Percentiles rank a stretch among this genome's conserved stretches.
phyloP scores from a whole-genome alignment of 2,113 vertebrate species.

The Callionymus lyra region DNA sequence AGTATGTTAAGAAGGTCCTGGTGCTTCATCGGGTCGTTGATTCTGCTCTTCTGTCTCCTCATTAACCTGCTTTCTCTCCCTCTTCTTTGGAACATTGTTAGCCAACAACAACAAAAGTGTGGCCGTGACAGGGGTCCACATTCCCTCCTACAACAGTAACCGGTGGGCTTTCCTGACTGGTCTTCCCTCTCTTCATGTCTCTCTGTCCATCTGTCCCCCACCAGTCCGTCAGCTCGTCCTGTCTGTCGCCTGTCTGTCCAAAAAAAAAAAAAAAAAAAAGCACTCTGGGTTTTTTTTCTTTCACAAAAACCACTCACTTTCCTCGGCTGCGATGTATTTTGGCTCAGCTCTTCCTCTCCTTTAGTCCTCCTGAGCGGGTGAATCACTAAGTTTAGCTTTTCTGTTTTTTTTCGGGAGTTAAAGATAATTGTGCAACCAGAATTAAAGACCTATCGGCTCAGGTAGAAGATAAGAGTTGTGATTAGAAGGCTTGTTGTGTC shows the following conservation, averaged over 20 bases:
- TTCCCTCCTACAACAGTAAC: slow-evolving; percentile 68
- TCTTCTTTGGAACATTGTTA: slow-evolving; percentile 52
- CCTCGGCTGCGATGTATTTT: background rate
- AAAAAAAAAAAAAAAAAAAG: too few relatives aligned
- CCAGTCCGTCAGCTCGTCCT: slow-evolving; percentile 24
- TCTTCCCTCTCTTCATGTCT: slow-evolving; percentile 21
- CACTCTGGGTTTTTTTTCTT: slow-evolving; percentile 19
- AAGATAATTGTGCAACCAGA: too few relatives aligned
- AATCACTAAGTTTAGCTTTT: too few relatives aligned
- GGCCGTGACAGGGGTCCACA: slow-evolving; percentile 59
- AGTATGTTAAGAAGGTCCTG: background rate
- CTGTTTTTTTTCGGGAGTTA: too few relatives aligned
- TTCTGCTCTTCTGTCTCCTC: slow-evolving; percentile 30
- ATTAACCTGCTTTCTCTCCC: slow-evolving; percentile 58
- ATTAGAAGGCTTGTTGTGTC: too few relatives aligned
- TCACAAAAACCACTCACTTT: slow-evolving; percentile 13
- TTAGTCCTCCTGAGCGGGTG: background rate
- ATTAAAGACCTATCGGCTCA: too few relatives aligned
- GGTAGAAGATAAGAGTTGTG: too few relatives aligned
- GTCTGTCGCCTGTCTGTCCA: slow-evolving; percentile 52
- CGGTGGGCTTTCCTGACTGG: slow-evolving; percentile 69
- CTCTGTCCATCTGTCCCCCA: slow-evolving; percentile 46
- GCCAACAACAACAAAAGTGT: slow-evolving; percentile 65
- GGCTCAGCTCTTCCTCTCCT: background rate
- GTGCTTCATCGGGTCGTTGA: background rate